phyloP scores from a whole-genome alignment of 2,888 invertebrate species.

The Steromphala cineraria region DNA sequence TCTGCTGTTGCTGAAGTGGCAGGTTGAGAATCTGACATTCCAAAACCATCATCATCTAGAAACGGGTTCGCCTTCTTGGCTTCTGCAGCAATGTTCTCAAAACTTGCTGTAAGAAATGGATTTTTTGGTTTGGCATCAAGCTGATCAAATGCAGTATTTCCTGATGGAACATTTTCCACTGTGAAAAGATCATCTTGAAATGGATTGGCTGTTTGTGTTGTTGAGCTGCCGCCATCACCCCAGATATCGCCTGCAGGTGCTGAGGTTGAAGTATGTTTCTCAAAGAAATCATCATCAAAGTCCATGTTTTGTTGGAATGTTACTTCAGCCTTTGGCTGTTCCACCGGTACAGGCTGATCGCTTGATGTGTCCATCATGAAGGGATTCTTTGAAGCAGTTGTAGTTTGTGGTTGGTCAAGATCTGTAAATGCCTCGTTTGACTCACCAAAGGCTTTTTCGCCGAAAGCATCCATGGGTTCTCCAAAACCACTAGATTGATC shows the following conservation, averaged over 20 bases:
- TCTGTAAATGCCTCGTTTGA: slow-evolving; percentile 4
- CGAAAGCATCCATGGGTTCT: not conserved
- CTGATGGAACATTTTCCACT: slow-evolving; percentile 45
- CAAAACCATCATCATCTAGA: slow-evolving; percentile 20
- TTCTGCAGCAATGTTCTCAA: slow-evolving; percentile 43
- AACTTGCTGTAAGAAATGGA: slow-evolving; percentile 49
- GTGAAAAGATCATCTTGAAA: slow-evolving; percentile 66
- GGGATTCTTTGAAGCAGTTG: slow-evolving; percentile 4
- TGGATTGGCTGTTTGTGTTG: slow-evolving; percentile 48
- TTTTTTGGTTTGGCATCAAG: slow-evolving; percentile 32
- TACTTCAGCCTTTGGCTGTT: slow-evolving; percentile 36
- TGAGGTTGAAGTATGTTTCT: slow-evolving; percentile 2
- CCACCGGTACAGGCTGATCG: slow-evolving; percentile 20
- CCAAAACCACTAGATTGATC: not conserved
- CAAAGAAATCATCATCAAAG: slow-evolving; percentile 25
- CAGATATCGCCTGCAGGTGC: slow-evolving; percentile 2
- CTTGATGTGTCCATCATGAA: not conserved
- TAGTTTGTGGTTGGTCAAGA: not conserved
- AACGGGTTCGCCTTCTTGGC: slow-evolving; percentile 22
- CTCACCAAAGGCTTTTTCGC: not conserved
- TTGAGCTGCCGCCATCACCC: slow-evolving; percentile 30
- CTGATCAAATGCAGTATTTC: slow-evolving; percentile 19
- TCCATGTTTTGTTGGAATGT: slow-evolving; percentile 18
- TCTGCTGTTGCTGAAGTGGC: not conserved
- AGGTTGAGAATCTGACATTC: not conserved